Conservation (phyloP, 1,140 invertebrate species). For the Pogonognathellus flavescens region DNA sequence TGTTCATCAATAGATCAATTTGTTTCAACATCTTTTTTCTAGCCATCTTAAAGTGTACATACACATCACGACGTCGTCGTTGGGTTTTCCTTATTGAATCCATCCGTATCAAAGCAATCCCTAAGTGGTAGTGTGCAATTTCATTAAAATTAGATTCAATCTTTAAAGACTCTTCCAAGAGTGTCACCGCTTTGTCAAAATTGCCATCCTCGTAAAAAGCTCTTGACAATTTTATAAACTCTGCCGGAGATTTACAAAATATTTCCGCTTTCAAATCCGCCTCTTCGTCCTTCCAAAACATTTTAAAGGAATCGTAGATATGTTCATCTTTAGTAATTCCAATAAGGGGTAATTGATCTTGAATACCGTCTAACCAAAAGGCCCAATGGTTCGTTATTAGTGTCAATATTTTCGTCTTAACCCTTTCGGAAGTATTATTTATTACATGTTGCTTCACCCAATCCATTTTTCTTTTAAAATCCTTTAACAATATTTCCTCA, state of each 20-base stretch:
- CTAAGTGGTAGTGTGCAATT: background rate
- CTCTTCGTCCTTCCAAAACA: background rate
- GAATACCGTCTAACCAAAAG: constrained; percentile 17
- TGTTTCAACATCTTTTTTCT: background rate
- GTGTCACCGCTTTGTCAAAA: background rate
- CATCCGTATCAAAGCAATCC: background rate
- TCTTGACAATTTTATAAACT: background rate
- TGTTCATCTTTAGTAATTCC: too few relatives aligned
- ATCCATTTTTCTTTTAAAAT: background rate
- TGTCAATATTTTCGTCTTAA: background rate
- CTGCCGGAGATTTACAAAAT: background rate
- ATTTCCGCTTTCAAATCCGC: background rate
- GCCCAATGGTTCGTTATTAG: background rate
- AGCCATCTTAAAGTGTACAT: background rate
- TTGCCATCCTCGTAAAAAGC: background rate
- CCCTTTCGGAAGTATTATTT: background rate
- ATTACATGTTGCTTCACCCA: background rate
- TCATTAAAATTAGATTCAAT: background rate
- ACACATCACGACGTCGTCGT: background rate
- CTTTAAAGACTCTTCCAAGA: background rate
- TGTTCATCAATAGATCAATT: background rate
- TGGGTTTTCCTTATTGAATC: background rate
- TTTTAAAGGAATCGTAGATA: background rate
- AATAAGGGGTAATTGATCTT: background rate
- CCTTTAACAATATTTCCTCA: background rate